Percentiles rank a stretch among this genome's conserved stretches.
These are phyloP conservation scores for Capreolus pygargus DNA, from an alignment of 2,113 vertebrate genomes.

Conservation along the genomic window DNA sequence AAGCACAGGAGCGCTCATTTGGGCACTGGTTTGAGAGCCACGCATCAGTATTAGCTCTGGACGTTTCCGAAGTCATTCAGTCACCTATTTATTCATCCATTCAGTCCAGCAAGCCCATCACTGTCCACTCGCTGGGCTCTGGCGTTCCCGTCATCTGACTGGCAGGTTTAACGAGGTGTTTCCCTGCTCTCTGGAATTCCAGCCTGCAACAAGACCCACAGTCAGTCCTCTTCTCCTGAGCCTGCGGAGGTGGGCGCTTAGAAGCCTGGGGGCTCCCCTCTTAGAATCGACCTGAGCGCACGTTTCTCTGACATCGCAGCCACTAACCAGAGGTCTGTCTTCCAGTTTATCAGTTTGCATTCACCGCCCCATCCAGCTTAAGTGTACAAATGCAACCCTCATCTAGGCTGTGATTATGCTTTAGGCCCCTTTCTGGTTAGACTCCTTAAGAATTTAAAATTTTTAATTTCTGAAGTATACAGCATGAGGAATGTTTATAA, in stretches of 20 bases:
- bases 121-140: accelerated
- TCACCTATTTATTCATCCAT: accelerated
- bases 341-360: background rate
- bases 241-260: background rate
- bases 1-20: background rate
- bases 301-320: background rate
- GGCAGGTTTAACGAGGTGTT: accelerated
- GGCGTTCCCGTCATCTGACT: accelerated
- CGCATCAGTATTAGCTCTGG: accelerated
- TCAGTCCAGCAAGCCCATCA: accelerated
- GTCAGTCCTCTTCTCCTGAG: background rate
- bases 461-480: background rate
- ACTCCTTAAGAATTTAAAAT: background rate
- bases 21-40: background rate
- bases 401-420: accelerated
- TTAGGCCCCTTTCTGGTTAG: background rate
- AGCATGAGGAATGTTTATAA: no score
- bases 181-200: no score
- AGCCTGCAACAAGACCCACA: accelerated
- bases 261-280: background rate
- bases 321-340: background rate
- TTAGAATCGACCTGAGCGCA: no score
- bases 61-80: accelerated
- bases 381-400: accelerated
- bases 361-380: accelerated